phyloP scores from a whole-genome alignment of 2,113 vertebrate species.

The Brienomyrus brachyistius region DNA sequence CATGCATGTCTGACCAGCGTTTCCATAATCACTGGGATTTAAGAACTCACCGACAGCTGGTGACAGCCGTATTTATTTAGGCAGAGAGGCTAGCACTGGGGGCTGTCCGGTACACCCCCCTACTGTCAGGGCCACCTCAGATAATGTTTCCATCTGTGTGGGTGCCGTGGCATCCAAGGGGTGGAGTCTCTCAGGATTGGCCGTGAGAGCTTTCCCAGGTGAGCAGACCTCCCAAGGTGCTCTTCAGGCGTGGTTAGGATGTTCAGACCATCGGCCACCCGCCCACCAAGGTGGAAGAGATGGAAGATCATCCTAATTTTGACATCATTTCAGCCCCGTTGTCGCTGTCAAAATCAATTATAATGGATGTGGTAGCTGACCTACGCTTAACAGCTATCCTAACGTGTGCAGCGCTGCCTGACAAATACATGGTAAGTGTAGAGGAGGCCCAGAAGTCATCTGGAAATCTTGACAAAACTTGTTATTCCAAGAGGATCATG shows the following conservation, averaged over 20 bases:
- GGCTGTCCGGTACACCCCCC: not conserved
- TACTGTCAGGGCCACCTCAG: not conserved
- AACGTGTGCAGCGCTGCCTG: not conserved
- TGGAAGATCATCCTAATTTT: not conserved
- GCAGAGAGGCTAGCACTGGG: not conserved
- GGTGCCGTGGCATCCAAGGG: not conserved
- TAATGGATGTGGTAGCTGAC: not conserved
- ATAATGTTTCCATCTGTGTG: slow-evolving; percentile 12
- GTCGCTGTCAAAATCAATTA: not conserved
- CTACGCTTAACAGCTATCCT: not conserved
- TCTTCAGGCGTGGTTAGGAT: not conserved
- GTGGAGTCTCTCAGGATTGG: not conserved
- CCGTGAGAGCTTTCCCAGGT: not conserved
- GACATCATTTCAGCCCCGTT: not conserved
- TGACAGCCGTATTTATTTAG: slow-evolving; percentile 21
- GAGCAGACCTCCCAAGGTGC: not conserved
- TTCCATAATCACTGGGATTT: slow-evolving; percentile 15
- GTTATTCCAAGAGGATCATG: not conserved
- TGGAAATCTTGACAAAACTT: not conserved
- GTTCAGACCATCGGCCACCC: not conserved
- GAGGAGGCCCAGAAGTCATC: not conserved
- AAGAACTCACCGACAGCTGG: slow-evolving; percentile 1
- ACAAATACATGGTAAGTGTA: not conserved
- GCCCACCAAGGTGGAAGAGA: not conserved
- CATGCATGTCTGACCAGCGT: slow-evolving; percentile 3